These are phyloP conservation scores for Australoheros facetus DNA, from an alignment of 2,797 vertebrate species.

Conservation along the genomic window DNA sequence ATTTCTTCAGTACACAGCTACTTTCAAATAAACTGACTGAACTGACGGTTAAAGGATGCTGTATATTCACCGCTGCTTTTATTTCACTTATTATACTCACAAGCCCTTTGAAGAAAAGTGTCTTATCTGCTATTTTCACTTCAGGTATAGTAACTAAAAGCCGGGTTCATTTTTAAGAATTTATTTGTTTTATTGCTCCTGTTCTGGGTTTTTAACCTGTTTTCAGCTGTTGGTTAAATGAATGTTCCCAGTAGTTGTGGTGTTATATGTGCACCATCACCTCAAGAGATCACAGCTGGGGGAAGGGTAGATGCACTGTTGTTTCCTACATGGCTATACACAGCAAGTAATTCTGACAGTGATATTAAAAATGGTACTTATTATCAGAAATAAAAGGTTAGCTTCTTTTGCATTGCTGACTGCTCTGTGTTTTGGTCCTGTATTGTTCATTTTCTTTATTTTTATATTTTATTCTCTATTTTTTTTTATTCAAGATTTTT, in stretches of 20 bases:
- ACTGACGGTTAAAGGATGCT: constrained; percentile 19
- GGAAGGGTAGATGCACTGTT: background rate
- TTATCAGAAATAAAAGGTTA: constrained; percentile 65
- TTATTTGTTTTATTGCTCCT: constrained; percentile 5
- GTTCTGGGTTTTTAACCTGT: constrained; percentile 28
- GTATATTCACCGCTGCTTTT: constrained; percentile 47
- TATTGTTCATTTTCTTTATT: constrained; percentile 1
- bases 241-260: constrained; percentile 41
- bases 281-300: background rate
- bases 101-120: constrained; percentile 44
- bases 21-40: constrained; percentile 16
- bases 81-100: constrained; percentile 32
- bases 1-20: background rate
- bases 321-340: constrained; percentile 34
- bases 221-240: constrained; percentile 35
- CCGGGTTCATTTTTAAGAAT: constrained; percentile 16
- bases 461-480: background rate
- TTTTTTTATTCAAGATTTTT: background rate
- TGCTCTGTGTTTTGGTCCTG: constrained; percentile 25
- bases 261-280: constrained; percentile 8
- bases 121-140: constrained; percentile 60
- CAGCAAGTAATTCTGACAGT: constrained; percentile 28
- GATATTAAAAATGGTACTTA: constrained; percentile 58
- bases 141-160: constrained; percentile 33
- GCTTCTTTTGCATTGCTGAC: constrained; percentile 59